Conservation (phyloP, 2,113 vertebrate genomes). For the Marcusenius ussheri region DNA sequence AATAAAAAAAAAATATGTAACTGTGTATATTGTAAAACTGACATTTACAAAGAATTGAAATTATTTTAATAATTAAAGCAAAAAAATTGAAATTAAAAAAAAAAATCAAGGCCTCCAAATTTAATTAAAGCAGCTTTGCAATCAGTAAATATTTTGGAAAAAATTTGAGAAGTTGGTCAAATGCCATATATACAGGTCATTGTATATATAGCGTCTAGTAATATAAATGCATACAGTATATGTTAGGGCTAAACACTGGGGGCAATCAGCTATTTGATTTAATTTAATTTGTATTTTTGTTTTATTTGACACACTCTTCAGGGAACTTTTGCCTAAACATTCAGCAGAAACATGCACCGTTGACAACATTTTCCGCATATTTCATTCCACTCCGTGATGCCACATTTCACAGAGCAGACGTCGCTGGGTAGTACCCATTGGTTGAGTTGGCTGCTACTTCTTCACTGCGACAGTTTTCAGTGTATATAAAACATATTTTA, state of each 20-base stretch:
- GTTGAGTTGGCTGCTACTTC: neutral
- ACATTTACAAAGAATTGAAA: slow-evolving; percentile 86
- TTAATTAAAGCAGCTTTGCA: slow-evolving; percentile 47
- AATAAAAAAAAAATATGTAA: slow-evolving; percentile 55
- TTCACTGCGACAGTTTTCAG: neutral
- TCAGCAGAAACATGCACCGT: neutral
- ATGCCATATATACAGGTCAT: slow-evolving; percentile 70
- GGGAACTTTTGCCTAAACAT: slow-evolving; percentile 3
- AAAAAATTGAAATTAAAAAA: slow-evolving; percentile 62
- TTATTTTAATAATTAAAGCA: slow-evolving; percentile 96
- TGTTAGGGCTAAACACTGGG: slow-evolving; percentile 11
- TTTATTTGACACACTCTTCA: slow-evolving; percentile 13
- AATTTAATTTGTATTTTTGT: neutral
- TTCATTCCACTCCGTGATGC: neutral
- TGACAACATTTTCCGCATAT: neutral
- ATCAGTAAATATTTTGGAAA: slow-evolving; percentile 52
- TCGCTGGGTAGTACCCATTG: neutral
- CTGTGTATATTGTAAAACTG: slow-evolving; percentile 89
- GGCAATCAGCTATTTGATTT: slow-evolving; percentile 5
- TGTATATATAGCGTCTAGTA: slow-evolving; percentile 60
- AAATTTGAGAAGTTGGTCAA: slow-evolving; percentile 68
- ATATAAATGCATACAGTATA: slow-evolving; percentile 53
- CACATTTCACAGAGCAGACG: neutral
- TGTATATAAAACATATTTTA: neutral
- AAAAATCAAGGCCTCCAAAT: slow-evolving; percentile 77